Evolutionary conservation across 1,140 invertebrate species (phyloP), one percentile per base, ranked within the genome.

Genomic region (Heliconius melpomene): DNA sequence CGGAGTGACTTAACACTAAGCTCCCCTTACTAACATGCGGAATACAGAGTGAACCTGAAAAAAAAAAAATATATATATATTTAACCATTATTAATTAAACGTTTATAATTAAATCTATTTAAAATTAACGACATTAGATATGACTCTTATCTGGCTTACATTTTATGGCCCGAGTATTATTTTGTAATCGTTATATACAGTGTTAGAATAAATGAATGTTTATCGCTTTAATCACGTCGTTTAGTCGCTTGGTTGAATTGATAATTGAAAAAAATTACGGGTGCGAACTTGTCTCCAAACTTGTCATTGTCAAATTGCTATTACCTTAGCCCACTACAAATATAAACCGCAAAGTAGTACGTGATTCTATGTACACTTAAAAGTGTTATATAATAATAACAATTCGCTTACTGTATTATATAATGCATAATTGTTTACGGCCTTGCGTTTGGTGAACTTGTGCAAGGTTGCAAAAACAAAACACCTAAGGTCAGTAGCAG

Each of bases 391-490:
- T 52, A 52, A 75, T 60, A 75, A 54, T 16, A 75, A 23, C 32
- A 7, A 36, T 60, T 60, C 54, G 74, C 11, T 75, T 13, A 29
- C 7, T 9, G 38, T 18, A 57, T 75, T 75, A 75, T 75, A 20
- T 75, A 75, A 75, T 75, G 54, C 52, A 66, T 66, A 32, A 73
- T 73, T 50, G 38, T 54, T 75, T 57, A 75, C 32, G 9, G 60
- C 74, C 74, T 75, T 75, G 74, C n/a, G 52, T 75, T 75, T 50
- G 23, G 72, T 75, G 74, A 75, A 75, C 74, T 75, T 75, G 52
- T 54, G 18, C 50, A 75, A 54, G 74, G 74, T 75, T 75, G 29
- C 9, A 75, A 75, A 46, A 46, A 46, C 11, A 20, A 73, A 46
- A 73, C 11, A 73, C 38, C 7, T 73, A 73, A 73, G 72, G 40